Percentiles rank a stretch among this genome's conserved stretches.
These are phyloP conservation scores for Thymelicus lineola DNA, from an alignment of 2,888 invertebrate species.

Conservation along the genomic window DNA sequence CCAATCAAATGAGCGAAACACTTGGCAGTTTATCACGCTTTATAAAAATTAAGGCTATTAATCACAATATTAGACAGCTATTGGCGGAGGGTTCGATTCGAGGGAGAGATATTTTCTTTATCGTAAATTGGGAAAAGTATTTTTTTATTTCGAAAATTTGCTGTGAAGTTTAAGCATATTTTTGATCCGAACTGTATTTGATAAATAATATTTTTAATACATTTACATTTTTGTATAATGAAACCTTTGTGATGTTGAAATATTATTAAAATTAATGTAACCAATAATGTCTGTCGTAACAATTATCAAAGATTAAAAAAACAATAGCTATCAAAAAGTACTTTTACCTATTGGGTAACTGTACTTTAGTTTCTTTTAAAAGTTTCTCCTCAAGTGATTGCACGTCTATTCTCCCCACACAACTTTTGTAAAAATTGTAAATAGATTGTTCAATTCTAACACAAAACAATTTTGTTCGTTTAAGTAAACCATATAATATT, in stretches of 20 bases:
- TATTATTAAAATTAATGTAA: too few relatives aligned
- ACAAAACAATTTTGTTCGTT: too few relatives aligned
- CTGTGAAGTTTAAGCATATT: constrained; percentile 14
- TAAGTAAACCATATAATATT: too few relatives aligned
- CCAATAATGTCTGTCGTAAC: too few relatives aligned
- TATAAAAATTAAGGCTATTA: constrained; percentile 66
- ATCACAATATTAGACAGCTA: constrained; percentile 71
- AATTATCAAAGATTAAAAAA: too few relatives aligned
- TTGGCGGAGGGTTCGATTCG: constrained; percentile 55
- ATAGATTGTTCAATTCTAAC: too few relatives aligned
- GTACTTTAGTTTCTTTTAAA: too few relatives aligned
- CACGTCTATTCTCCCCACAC: too few relatives aligned
- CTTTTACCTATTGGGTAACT: too few relatives aligned
- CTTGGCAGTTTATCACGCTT: constrained; percentile 43
- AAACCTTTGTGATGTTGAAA: constrained; percentile 9
- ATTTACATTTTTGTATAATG: constrained; percentile 25
- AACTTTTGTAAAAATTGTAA: too few relatives aligned
- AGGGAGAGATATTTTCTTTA: constrained; percentile 49
- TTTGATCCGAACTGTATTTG: constrained; percentile 51
- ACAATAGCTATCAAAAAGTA: too few relatives aligned
- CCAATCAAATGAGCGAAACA: constrained; percentile 41
- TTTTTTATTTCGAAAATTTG: constrained; percentile 12
- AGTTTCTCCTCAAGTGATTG: too few relatives aligned
- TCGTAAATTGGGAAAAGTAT: constrained; percentile 31
- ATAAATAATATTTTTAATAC: constrained; percentile 10